Base-by-base conservation (phyloP, 2,888 invertebrate species). In the Nomada fucata region DNA sequence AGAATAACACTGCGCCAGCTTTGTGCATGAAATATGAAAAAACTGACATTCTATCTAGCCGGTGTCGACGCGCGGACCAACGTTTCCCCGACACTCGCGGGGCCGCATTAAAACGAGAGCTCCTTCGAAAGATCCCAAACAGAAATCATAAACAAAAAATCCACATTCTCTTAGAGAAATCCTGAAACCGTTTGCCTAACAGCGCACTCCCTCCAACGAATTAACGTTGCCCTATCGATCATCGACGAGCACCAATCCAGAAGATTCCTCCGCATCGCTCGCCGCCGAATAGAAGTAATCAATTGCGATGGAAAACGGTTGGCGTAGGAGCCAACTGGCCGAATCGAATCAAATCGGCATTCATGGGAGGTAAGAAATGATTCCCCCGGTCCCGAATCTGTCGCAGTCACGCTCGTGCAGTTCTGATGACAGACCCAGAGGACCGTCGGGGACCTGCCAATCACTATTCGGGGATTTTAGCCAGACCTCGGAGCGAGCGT, bases 391-490 rank as follows among this genome's bases (percentile, higher is more conserved):
- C 60, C 74, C 76, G 79, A 81, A 68, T 87, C 81, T 87, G 88
- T 90, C 90, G 90, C 89, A 91, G 89, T 91, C 90, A 90, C 90
- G 91, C 87, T 79, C 88, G 79, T 72, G 76, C 75, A 83, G 84
- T 88, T 85, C 88, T 90, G 89, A 91, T 89, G 91, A 90, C 88
- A 88, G 87, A 88, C 91, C 86, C 91, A 69, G 69, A 86, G 88
- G 91, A 89, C 79, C 78, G 71, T 71, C 88, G 79, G 77, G 83
- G 83, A 89, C 86, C 88, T 90, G 91, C 90, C 91, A 91, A 91
- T 91, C 88, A 88, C 87, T 83, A 85, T 85, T 87, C 84, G 72
- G 86, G 80, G 90, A 90, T 86, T 90, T 89, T 85, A 76, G 78
- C 70, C 63, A 60, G 64, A 60, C 67, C 76, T 72, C 69, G 60